These are phyloP conservation scores for Oeneis ivallda DNA, from an alignment of 2,888 invertebrate species.

Conservation along the genomic window DNA sequence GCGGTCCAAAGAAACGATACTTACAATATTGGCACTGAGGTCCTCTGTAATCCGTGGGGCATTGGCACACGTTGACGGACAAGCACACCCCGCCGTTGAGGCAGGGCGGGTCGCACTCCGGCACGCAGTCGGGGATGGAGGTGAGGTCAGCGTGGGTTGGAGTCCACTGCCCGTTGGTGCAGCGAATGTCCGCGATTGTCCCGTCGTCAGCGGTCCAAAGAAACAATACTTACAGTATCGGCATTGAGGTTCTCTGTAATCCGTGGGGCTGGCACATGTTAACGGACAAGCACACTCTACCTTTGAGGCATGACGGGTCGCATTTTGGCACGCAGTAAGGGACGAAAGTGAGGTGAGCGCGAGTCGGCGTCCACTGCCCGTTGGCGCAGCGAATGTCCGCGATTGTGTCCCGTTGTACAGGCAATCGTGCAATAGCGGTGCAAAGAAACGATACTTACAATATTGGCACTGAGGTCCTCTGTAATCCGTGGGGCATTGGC, in stretches of 20 bases:
- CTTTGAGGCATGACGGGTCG: conserved; percentile 87
- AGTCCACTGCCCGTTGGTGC: no score
- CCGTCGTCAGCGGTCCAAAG: no score
- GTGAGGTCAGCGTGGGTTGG: conserved; percentile 86
- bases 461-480: conserved; percentile 84
- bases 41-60: neutral
- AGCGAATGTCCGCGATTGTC: no score
- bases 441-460: conserved; percentile 52
- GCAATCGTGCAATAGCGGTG: no score
- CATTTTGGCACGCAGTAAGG: conserved; percentile 86
- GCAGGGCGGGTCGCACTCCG: conserved; percentile 86
- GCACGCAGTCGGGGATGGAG: no score
- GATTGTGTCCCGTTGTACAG: no score
- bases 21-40: neutral
- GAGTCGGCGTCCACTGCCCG: conserved; percentile 70
- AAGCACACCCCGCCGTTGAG: conserved; percentile 91
- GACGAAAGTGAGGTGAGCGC: conserved; percentile 87
- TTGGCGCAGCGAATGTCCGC: no score
- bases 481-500: conserved; percentile 84
- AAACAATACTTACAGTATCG: no score
- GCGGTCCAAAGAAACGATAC: no score
- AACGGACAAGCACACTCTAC: conserved; percentile 89
- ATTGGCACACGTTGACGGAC: conserved; percentile 62
- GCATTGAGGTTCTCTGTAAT: neutral
- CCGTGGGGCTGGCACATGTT: neutral